Base-by-base conservation (phyloP, 2,797 vertebrate genomes). In the Falco columbarius region DNA sequence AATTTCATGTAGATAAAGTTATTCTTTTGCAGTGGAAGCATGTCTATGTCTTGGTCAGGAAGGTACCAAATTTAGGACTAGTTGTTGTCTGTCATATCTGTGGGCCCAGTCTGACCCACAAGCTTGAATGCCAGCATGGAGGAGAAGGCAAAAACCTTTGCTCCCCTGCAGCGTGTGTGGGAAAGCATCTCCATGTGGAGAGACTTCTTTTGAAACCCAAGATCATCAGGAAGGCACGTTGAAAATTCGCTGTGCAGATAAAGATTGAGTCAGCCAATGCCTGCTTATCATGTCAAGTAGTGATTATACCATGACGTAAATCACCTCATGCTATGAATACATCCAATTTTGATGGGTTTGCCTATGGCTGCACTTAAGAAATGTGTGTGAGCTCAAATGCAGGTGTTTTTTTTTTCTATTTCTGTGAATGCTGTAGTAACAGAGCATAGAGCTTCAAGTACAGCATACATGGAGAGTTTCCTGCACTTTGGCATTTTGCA, bases 391-490 rank as follows among this genome's bases (percentile, higher is more conserved):
- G 9, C 68, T 67, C 63, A 66, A 42, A 62, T 21, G 21, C 16
- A 72, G 27, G 5, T 6, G 36, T 55, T 13, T 44, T 36, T 54
- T 77, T 21, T 42, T n/a, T 10, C 30, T 47, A 2, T 68, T 84
- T 79, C 52, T 81, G 70, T 67, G 59, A 74, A 61, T 5, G 2
- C 19, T 67, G n/a, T 27, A 44, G 12, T 65, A 54, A 0, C 2
- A 72, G 15, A 73, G 30, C 36, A 10, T 0, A 54, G 58, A 86
- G 14, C 36, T 81, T 49, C 6, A 52, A 63, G 44, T 56, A 17
- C 52, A 22, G 40, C 2, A 1, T 70, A 3, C 0, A 0, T 54
- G 52, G 75, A 74, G 56, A 32, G 16, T 12, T n/a, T 15, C 72
- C 56, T 81, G 36, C 23, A 30, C 16, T 40, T 38, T 1, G 5